phyloP scores from a whole-genome alignment of 2,113 vertebrate species.

The Gopherus evgoodei region DNA sequence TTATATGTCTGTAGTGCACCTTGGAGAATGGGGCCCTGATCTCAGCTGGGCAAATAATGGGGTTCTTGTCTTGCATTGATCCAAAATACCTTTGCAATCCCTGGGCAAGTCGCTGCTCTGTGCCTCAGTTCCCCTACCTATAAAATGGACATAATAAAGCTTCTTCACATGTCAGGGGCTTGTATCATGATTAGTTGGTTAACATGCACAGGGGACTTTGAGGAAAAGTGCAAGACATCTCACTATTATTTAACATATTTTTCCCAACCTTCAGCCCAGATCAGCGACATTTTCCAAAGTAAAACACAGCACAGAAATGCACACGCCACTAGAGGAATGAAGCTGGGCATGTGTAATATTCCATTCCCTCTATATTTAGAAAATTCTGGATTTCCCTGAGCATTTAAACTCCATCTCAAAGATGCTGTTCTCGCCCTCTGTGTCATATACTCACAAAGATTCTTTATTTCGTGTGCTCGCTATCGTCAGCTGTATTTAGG shows the following conservation, averaged over 20 bases:
- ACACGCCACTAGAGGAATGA: background rate
- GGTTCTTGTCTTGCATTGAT: background rate
- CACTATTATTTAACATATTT: background rate
- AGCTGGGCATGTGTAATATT: background rate
- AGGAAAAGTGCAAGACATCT: background rate
- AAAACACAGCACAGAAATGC: background rate
- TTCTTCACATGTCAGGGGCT: background rate
- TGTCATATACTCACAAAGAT: background rate
- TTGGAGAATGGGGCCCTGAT: background rate
- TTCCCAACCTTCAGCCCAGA: background rate
- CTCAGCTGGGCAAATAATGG: background rate
- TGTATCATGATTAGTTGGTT: background rate
- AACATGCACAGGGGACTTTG: background rate
- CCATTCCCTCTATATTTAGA: slow-evolving; percentile 47
- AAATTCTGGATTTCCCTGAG: background rate
- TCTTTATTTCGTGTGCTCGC: background rate
- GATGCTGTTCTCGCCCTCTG: background rate
- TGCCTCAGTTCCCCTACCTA: background rate
- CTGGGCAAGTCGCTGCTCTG: background rate
- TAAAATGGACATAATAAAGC: background rate
- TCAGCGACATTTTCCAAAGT: background rate
- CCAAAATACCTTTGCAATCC: background rate
- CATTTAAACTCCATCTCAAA: background rate
- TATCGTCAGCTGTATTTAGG: background rate
- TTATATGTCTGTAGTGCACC: background rate